phyloP scores from a whole-genome alignment of 1,140 invertebrate species.

The Chironomus striatipennis region DNA sequence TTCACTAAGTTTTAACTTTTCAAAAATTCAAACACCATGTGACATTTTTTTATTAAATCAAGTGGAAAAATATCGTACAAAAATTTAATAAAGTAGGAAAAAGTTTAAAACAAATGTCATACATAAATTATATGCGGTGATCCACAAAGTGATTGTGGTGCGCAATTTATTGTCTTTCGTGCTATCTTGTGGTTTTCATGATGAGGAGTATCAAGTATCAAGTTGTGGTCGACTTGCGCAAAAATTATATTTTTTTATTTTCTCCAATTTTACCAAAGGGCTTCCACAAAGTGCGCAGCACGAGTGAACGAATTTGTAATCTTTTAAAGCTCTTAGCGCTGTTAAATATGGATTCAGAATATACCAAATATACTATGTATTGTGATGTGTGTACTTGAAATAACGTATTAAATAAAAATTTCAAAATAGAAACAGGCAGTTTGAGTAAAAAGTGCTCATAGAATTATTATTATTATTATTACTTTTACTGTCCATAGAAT shows the following conservation, averaged over 20 bases:
- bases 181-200: background rate
- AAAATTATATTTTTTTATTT: background rate
- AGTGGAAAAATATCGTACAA: background rate
- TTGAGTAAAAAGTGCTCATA: no score
- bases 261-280: no score
- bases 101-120: background rate
- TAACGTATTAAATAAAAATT: no score
- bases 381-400: no score
- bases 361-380: no score
- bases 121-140: slow-evolving; percentile 1
- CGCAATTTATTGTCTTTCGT: background rate
- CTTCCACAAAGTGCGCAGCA: no score
- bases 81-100: background rate
- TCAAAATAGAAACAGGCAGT: no score
- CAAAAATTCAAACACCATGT: background rate
- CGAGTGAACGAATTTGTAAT: no score
- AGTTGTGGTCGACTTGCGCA: background rate
- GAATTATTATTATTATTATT: no score
- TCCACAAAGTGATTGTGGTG: background rate
- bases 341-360: no score
- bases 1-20: background rate
- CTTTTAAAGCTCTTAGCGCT: no score
- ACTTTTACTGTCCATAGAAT: background rate
- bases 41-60: background rate
- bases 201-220: background rate